A percentile compares a stretch with the other conserved stretches of the same genome.
Conservation (phyloP, 2,888 invertebrate genomes). For the Calameuta idolon region DNA sequence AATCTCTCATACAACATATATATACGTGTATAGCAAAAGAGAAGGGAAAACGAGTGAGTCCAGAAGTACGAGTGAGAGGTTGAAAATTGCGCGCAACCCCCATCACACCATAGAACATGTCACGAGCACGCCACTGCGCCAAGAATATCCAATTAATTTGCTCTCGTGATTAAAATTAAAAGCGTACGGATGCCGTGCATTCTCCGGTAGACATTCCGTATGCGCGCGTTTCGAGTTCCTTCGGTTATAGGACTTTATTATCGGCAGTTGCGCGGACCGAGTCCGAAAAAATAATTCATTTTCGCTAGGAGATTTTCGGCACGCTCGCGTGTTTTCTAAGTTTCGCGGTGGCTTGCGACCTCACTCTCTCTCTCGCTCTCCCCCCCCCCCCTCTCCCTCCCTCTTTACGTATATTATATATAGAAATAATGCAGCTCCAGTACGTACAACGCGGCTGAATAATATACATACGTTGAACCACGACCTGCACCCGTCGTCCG, state of each 20-base stretch:
- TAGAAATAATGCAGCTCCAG: background rate
- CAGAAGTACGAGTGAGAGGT: constrained; percentile 15
- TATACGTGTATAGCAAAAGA: background rate
- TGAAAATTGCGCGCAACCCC: constrained; percentile 29
- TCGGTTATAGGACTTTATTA: constrained; percentile 1
- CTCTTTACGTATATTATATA: too few relatives aligned
- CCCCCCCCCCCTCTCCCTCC: too few relatives aligned
- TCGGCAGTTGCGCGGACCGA: background rate
- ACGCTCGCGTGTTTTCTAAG: background rate
- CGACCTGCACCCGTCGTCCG: background rate
- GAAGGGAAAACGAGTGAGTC: constrained; percentile 1
- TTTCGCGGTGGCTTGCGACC: background rate
- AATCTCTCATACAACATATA: background rate
- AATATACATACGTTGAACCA: background rate
- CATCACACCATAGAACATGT: constrained; percentile 41
- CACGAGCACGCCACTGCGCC: constrained; percentile 45
- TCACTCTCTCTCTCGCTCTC: background rate
- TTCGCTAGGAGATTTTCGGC: constrained; percentile 1
- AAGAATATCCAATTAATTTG: constrained; percentile 54
- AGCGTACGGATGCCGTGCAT: constrained; percentile 20
- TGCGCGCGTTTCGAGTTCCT: constrained; percentile 6
- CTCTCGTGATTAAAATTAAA: constrained; percentile 53
- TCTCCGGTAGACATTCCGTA: constrained; percentile 2
- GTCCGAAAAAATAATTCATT: background rate
- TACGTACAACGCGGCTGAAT: background rate